phyloP scores from a whole-genome alignment of 2,113 vertebrate species.

The Silurus meridionalis region DNA sequence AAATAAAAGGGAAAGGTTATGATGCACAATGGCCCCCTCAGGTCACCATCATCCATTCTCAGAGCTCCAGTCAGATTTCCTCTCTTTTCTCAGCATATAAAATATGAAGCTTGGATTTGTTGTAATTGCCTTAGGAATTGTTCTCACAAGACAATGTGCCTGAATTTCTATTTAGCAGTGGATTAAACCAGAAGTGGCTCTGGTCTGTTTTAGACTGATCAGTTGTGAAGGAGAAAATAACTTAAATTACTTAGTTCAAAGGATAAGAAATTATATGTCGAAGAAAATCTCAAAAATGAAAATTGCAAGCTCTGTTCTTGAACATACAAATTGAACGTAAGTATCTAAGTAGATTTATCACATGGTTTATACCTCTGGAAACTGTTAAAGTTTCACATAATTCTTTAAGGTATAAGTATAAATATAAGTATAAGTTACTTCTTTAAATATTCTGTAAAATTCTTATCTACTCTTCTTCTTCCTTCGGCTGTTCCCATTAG shows the following conservation, averaged over 20 bases:
- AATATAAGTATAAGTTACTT: no score
- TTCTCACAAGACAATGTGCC: slow-evolving; percentile 61
- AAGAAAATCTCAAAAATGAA: background rate
- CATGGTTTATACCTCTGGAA: background rate
- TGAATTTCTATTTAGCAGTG: slow-evolving; percentile 63
- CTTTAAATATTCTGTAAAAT: no score
- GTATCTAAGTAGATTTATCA: background rate
- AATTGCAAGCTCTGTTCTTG: background rate
- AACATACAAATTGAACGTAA: background rate
- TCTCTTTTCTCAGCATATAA: slow-evolving; percentile 57
- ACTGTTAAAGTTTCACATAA: background rate
- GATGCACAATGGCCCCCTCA: slow-evolving; percentile 40
- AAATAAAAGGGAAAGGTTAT: slow-evolving; percentile 48
- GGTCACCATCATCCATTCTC: slow-evolving; percentile 41
- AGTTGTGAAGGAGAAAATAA: background rate
- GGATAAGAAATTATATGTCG: background rate
- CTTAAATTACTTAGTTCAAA: background rate
- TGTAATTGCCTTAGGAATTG: slow-evolving; percentile 69
- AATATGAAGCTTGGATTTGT: slow-evolving; percentile 69
- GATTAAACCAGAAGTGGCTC: slow-evolving; percentile 45
- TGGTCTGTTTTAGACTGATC: slow-evolving; percentile 48
- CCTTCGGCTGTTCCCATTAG: no score
- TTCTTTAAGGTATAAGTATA: background rate
- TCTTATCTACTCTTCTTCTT: no score
- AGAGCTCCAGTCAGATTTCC: slow-evolving; percentile 44